phyloP scores from a whole-genome alignment of 2,888 invertebrate genomes.

The Drosophila maculinotata region DNA sequence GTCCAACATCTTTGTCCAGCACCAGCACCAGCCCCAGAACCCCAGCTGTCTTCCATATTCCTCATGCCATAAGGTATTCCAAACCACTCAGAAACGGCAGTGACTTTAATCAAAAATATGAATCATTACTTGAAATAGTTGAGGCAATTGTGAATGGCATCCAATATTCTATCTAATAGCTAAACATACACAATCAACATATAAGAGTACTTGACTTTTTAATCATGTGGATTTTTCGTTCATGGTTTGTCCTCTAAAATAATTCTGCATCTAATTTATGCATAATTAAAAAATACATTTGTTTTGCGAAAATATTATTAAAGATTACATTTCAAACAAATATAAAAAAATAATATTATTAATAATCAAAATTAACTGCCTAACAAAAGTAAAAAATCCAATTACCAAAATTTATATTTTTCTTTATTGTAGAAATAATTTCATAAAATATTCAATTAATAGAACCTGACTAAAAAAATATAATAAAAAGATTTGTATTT shows the following conservation, averaged over 20 bases:
- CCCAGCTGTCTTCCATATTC: conserved; percentile 44
- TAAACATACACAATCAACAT: too few relatives aligned
- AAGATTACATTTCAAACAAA: too few relatives aligned
- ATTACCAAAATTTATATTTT: neutral
- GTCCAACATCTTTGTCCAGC: conserved; percentile 46
- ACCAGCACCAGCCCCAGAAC: conserved; percentile 1
- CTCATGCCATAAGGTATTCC: conserved; percentile 16
- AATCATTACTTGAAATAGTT: conserved; percentile 28
- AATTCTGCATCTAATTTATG: too few relatives aligned
- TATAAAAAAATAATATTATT: too few relatives aligned
- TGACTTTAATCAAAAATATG: conserved; percentile 30
- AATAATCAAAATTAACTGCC: neutral
- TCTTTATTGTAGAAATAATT: neutral
- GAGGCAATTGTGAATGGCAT: neutral
- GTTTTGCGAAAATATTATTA: too few relatives aligned
- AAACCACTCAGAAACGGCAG: conserved; percentile 19
- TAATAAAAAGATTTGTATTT: neutral
- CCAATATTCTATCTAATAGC: neutral
- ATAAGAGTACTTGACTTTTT: too few relatives aligned
- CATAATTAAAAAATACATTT: too few relatives aligned
- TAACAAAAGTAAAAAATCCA: neutral
- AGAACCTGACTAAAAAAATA: too few relatives aligned
- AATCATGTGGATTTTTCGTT: too few relatives aligned
- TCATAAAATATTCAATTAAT: neutral
- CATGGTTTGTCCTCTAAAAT: too few relatives aligned